Conservation (phyloP, 1,140 invertebrate species). For the Globodera rostochiensis region DNA sequence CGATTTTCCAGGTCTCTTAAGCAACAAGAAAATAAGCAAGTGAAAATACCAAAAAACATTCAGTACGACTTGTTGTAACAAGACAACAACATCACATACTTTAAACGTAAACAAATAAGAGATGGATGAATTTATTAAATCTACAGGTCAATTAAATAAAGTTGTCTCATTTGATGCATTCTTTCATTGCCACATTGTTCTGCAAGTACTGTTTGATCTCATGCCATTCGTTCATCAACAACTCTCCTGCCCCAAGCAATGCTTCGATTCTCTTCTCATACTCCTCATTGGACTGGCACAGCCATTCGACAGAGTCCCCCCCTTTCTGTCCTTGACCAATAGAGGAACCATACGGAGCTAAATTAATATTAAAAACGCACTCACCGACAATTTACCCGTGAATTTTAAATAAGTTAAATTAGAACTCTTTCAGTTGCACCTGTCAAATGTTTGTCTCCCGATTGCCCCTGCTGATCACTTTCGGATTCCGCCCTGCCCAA, state of each 20-base stretch:
- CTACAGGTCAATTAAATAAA: neutral
- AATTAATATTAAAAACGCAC: neutral
- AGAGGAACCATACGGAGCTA: no score
- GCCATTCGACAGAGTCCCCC: constrained; percentile 12
- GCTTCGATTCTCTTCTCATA: constrained; percentile 22
- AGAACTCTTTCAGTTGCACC: neutral
- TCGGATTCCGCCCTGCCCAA: neutral
- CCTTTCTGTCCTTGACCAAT: neutral
- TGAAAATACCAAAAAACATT: neutral
- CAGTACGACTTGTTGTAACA: no score
- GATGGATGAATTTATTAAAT: no score
- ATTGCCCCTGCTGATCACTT: neutral
- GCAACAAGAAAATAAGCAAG: no score
- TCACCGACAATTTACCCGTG: no score
- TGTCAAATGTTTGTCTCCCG: neutral
- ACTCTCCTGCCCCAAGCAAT: constrained; percentile 23
- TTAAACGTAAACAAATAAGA: no score
- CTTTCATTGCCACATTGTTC: neutral
- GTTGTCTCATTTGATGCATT: neutral
- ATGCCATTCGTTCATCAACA: constrained; percentile 28
- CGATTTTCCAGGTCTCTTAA: no score
- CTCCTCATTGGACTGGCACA: constrained; percentile 21
- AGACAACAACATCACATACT: no score
- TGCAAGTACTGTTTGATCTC: constrained; percentile 20
- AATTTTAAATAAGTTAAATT: no score